phyloP scores from a whole-genome alignment of 2,888 invertebrate genomes.

The Pammene fasciana region DNA sequence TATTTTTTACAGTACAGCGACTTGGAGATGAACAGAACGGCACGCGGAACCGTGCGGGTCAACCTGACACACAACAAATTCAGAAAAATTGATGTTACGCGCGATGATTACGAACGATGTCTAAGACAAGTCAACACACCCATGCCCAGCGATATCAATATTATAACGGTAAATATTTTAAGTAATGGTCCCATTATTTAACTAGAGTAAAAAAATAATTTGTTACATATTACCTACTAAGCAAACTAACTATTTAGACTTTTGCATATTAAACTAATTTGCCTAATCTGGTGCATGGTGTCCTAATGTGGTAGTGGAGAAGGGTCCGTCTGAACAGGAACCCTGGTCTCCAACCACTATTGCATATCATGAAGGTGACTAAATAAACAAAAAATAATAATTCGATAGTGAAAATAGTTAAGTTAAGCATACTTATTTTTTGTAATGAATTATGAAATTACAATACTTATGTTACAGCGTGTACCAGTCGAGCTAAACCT shows the following conservation, averaged over 20 bases:
- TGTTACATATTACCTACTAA: no score
- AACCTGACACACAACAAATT: conserved; percentile 10
- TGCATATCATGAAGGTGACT: no score
- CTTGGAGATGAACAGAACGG: conserved; percentile 17
- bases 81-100: conserved; percentile 2
- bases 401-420: no score
- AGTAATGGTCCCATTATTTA: neutral
- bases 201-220: neutral
- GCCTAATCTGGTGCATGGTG: no score
- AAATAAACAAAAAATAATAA: no score
- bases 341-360: no score
- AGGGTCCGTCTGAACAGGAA: no score
- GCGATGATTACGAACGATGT: neutral
- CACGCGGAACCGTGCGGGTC: neutral
- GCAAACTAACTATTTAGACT: no score
- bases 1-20: conserved; percentile 16
- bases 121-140: neutral
- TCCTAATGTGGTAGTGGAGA: no score
- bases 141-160: neutral
- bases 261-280: no score
- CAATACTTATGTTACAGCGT: conserved; percentile 9
- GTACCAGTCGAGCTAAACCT: conserved; percentile 3
- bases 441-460: no score
- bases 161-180: conserved; percentile 4
- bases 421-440: no score